Conservation (phyloP, 2,888 invertebrate species). For the Tipula confusa region DNA sequence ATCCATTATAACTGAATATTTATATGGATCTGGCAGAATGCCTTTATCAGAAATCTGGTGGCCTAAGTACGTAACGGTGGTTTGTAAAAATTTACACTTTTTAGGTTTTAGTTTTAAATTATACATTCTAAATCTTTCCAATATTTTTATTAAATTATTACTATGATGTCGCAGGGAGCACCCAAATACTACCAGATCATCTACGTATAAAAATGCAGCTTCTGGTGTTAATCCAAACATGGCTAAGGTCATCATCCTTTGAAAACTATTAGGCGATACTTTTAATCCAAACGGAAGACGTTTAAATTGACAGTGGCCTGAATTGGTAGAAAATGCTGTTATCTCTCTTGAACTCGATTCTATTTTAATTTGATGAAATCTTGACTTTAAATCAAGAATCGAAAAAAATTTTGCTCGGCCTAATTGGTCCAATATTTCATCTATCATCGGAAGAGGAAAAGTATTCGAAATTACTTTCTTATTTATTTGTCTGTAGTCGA, state of each 20-base stretch:
- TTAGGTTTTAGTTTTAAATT: too few relatives aligned
- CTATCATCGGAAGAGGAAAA: background rate
- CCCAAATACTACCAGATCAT: conserved; percentile 38
- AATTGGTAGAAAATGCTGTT: too few relatives aligned
- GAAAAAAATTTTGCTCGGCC: background rate
- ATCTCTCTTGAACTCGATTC: too few relatives aligned
- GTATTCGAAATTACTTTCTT: background rate
- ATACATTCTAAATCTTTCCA: conserved; percentile 33
- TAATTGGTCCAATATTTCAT: background rate
- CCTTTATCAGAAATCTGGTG: too few relatives aligned
- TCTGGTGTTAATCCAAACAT: background rate
- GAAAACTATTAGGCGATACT: conserved; percentile 32
- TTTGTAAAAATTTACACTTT: conserved; percentile 25
- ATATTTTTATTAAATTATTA: conserved; percentile 33
- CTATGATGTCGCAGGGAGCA: conserved; percentile 35
- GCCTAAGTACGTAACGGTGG: too few relatives aligned
- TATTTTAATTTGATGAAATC: background rate
- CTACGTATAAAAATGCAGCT: conserved; percentile 36
- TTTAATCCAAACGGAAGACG: conserved; percentile 36
- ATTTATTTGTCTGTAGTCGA: background rate
- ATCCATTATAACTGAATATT: too few relatives aligned
- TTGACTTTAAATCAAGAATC: too few relatives aligned
- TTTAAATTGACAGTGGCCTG: conserved; percentile 21
- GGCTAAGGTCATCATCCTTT: background rate
- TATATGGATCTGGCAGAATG: too few relatives aligned